Base-by-base conservation (phyloP, 2,888 invertebrate genomes). In the Eretmocerus hayati region DNA sequence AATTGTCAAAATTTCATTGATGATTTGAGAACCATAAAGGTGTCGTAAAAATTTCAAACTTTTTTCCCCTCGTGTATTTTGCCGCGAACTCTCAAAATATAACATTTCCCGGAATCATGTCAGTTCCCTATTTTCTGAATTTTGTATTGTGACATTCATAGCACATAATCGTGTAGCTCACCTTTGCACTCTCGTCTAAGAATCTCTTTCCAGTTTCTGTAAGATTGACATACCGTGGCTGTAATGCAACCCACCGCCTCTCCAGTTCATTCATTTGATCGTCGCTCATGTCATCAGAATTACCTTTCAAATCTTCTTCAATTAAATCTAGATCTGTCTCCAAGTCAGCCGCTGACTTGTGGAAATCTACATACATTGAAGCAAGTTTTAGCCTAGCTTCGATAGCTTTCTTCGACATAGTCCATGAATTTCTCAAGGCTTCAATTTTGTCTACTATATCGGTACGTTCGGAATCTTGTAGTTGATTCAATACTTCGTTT, bases 281-380 rank as follows among this genome's bases (percentile, higher is more conserved):
- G 26, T 81, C 78, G 50, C 77, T 72, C 15, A 77, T 67, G 46
- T 73, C 70, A 40, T 80, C 76, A 9, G 72, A 65, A 31, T 73
- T 71, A 40, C 72, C 76, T 58, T 74, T 75, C 35, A 85, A 62
- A 26, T 78, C 76, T 4, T 76, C 72, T 61, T 86, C 84, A 41
- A 87, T 62, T 46, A 75, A 75, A 61, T 85, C 81, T 67, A 86
- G 76, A 63, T 83, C 81, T 50, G 75, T 76, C 52, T 77, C 76
- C 39, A 87, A 75, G 63, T 81, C 79, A 50, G 81, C 78, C 18
- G 84, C 83, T 54, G 81, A 79, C 61, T 80, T 78, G 59, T 85
- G 84, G 72, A 88, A 87, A 57, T 84, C 80, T 35, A 84, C 80
- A 61, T 86, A 85, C 54, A 81, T 69, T 35, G 78, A 77, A 15